phyloP scores from a whole-genome alignment of 2,888 invertebrate species.

The Tinea pellionella region DNA sequence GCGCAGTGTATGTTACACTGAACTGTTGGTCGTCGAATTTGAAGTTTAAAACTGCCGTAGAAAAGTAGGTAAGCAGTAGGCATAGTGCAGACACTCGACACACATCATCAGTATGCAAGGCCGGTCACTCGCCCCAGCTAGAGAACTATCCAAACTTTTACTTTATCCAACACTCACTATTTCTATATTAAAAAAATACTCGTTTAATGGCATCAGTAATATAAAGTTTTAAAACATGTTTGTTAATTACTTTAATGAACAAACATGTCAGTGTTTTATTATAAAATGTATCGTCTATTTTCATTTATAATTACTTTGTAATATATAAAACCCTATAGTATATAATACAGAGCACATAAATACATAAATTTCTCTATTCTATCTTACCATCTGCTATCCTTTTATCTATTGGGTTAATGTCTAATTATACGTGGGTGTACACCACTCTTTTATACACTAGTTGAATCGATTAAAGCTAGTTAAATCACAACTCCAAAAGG shows the following conservation, averaged over 20 bases:
- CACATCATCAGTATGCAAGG: conserved; percentile 4
- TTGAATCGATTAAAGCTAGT: too few species aligned
- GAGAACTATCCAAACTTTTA: conserved; percentile 8
- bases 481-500: too few species aligned
- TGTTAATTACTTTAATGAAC: background rate
- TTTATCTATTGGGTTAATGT: too few species aligned
- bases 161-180: background rate
- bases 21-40: conserved; percentile 1
- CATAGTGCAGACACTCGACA: background rate
- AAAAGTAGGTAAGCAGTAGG: background rate
- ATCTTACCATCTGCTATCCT: too few species aligned
- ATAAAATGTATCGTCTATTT: too few species aligned
- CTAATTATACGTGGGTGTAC: too few species aligned
- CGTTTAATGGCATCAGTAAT: background rate
- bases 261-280: too few species aligned
- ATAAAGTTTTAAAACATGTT: background rate
- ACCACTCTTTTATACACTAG: too few species aligned
- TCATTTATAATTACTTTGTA: too few species aligned
- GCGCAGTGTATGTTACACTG: background rate
- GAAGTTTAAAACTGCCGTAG: background rate
- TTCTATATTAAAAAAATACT: background rate
- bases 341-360: too few species aligned
- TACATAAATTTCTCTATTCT: too few species aligned
- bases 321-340: too few species aligned
- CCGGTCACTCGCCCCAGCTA: background rate